Evolutionary conservation across 2,113 vertebrate genomes (phyloP).

Genomic region (Gymnogyps californianus): DNA sequence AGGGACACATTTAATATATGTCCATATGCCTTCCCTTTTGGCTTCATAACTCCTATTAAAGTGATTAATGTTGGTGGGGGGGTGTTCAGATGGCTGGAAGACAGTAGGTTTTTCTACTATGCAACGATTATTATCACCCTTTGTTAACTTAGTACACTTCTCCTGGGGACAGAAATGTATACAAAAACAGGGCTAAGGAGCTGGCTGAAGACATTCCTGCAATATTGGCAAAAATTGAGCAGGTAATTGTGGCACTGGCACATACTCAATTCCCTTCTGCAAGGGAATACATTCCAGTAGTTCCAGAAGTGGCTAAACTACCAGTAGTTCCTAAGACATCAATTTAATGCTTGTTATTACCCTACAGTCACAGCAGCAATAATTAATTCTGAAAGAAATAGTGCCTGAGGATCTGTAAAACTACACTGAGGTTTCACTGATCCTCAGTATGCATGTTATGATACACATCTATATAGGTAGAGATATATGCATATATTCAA

Average conservation of each 20-base stretch:
- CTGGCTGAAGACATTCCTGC: neutral
- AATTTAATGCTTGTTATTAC: neutral
- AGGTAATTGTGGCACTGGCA: neutral
- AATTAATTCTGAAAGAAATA: constrained; percentile 13
- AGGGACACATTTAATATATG: neutral
- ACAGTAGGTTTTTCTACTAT: neutral
- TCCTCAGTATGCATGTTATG: neutral
- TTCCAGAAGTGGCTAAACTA: neutral
- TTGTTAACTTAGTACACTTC: neutral
- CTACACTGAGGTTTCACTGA: neutral
- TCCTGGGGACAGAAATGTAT: neutral
- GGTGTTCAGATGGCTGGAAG: neutral
- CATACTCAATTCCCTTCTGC: neutral
- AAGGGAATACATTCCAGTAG: neutral
- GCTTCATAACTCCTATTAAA: neutral
- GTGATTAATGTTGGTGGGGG: neutral
- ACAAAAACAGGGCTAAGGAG: neutral
- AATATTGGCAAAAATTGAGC: neutral
- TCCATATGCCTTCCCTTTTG: neutral
- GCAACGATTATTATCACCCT: neutral
- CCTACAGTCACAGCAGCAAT: neutral
- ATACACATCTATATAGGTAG: neutral
- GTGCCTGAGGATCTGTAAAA: neutral
- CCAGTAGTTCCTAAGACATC: neutral
- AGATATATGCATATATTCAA: neutral